phyloP scores from a whole-genome alignment of 2,888 invertebrate species.

The Lepetodrilus schrolli region DNA sequence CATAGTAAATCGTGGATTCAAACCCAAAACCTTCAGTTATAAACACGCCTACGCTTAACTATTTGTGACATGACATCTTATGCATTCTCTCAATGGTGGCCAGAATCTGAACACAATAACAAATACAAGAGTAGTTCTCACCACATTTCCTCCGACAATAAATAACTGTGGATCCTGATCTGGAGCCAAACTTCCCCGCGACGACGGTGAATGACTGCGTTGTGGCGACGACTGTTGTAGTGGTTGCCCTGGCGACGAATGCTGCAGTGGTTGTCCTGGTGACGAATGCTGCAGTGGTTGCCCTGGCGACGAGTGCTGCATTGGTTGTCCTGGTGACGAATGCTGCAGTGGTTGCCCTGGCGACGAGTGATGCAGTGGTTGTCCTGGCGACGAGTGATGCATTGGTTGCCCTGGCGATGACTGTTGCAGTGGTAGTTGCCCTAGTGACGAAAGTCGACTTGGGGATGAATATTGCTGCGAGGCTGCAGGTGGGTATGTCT shows the following conservation, averaged over 20 bases:
- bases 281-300: not conserved
- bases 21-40: too few species aligned
- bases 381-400: not conserved
- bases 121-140: too few species aligned
- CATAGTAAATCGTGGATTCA: too few species aligned
- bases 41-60: too few species aligned
- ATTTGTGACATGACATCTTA: too few species aligned
- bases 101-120: too few species aligned
- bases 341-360: constrained; percentile 30
- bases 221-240: not conserved
- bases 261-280: constrained; percentile 41
- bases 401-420: constrained; percentile 39
- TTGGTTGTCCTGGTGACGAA: constrained; percentile 33
- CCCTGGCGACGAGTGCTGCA: constrained; percentile 45
- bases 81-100: too few species aligned
- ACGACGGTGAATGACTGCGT: not conserved
- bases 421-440: constrained; percentile 43
- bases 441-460: not conserved
- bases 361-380: constrained; percentile 45
- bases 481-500: constrained; percentile 38
- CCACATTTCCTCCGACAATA: constrained; percentile 22
- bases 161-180: not conserved
- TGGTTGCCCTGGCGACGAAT: constrained; percentile 44
- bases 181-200: not conserved
- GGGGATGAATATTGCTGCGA: too few species aligned